Evolutionary conservation across 2,113 vertebrate genomes (phyloP).

Genomic region (Lepisosteus osseus): DNA sequence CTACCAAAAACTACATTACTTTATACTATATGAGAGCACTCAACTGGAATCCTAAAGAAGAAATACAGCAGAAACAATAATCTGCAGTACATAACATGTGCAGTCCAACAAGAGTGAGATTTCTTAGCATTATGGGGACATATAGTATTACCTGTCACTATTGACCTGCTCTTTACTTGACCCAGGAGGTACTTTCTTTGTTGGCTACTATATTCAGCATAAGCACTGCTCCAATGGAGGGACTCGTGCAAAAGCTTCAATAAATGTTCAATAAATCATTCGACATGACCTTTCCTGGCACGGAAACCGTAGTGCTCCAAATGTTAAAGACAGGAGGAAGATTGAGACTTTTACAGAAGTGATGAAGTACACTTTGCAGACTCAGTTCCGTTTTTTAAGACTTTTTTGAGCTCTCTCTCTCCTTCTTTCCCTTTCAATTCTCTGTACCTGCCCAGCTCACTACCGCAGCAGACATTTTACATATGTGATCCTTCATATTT

Average conservation of each 20-base stretch:
- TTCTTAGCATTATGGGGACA: not conserved
- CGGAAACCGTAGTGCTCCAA: slow-evolving; percentile 32
- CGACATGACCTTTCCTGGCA: slow-evolving; percentile 59
- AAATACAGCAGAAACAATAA: too few species aligned
- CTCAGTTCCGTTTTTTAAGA: slow-evolving; percentile 40
- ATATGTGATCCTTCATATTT: slow-evolving; percentile 95
- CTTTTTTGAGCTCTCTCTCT: slow-evolving; percentile 47
- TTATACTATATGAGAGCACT: too few species aligned
- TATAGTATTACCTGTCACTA: not conserved
- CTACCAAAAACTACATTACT: too few species aligned
- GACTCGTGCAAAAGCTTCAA: slow-evolving; percentile 51
- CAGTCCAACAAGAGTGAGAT: not conserved
- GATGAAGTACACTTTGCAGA: slow-evolving; percentile 40
- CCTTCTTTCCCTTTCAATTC: slow-evolving; percentile 15
- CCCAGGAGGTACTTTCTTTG: slow-evolving; percentile 14
- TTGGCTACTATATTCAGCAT: slow-evolving; percentile 32
- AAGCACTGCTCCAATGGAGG: slow-evolving; percentile 39
- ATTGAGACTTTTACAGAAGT: slow-evolving; percentile 40
- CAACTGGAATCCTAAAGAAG: too few species aligned
- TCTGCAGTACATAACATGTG: too few species aligned
- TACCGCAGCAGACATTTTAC: slow-evolving; percentile 90
- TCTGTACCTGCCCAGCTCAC: slow-evolving; percentile 74
- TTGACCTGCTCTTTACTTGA: not conserved
- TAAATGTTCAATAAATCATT: slow-evolving; percentile 66
- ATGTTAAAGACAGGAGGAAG: slow-evolving; percentile 39